phyloP scores from a whole-genome alignment of 1,140 invertebrate species.

The Drosophila kanapiae region DNA sequence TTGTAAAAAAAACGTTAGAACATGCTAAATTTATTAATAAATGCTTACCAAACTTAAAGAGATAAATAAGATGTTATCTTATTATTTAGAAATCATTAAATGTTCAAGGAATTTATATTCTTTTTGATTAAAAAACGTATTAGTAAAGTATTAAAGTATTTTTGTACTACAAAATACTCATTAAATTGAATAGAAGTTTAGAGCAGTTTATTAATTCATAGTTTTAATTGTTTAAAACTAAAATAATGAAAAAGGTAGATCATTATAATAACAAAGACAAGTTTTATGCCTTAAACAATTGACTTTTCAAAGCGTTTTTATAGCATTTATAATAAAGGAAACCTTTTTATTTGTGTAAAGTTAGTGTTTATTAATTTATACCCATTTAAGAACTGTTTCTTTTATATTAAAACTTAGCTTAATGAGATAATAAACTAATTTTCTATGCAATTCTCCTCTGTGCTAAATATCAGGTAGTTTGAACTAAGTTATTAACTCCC shows the following conservation, averaged over 20 bases:
- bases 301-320: neutral
- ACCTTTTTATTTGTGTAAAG: neutral
- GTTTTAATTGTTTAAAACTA: neutral
- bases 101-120: neutral
- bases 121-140: neutral
- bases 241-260: neutral
- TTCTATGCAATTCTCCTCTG: too few relatives aligned
- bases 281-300: neutral
- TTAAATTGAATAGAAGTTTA: neutral
- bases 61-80: too few relatives aligned
- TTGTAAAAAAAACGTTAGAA: neutral
- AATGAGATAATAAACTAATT: neutral
- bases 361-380: too few relatives aligned
- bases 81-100: neutral
- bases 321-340: neutral
- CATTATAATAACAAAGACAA: neutral
- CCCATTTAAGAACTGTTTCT: rapidly evolving
- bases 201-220: too few relatives aligned
- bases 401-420: neutral
- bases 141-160: too few relatives aligned
- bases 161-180: too few relatives aligned
- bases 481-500: neutral
- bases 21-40: neutral
- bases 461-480: neutral
- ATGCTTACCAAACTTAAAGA: too few relatives aligned